Percentiles rank a stretch among this genome's conserved stretches.
Conservation (phyloP, 2,797 vertebrate genomes). For the Loris lydekkerianus region DNA sequence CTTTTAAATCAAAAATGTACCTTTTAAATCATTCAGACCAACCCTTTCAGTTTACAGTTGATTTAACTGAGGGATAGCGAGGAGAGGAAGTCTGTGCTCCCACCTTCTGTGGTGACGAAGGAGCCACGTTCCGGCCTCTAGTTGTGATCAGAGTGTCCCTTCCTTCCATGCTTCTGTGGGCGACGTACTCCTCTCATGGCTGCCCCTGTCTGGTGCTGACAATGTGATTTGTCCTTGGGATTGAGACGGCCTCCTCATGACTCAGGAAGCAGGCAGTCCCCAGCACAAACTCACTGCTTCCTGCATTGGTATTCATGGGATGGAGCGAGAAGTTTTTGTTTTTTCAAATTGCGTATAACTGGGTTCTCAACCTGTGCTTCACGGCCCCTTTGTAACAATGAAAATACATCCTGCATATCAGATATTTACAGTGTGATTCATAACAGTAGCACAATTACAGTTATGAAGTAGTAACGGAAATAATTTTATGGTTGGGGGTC, state of each 20-base stretch:
- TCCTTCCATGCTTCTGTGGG: neutral
- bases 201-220: neutral
- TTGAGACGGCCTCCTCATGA: neutral
- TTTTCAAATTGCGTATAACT: neutral
- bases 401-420: no score
- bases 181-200: neutral
- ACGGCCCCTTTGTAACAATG: no score
- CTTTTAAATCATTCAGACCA: neutral
- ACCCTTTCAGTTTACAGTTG: neutral
- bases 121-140: neutral
- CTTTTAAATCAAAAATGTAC: conserved; percentile 1
- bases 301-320: neutral
- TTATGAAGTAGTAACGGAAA: no score
- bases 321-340: neutral
- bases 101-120: neutral
- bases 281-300: neutral
- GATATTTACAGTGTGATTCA: no score
- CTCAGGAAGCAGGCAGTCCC: neutral
- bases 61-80: neutral
- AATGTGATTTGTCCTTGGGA: neutral
- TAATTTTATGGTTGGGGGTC: no score
- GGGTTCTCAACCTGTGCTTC: no score
- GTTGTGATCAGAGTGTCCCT: neutral
- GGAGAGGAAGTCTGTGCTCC: neutral
- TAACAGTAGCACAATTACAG: no score